Base-by-base conservation (phyloP, 1,140 invertebrate species). In the Chironomus striatipennis region DNA sequence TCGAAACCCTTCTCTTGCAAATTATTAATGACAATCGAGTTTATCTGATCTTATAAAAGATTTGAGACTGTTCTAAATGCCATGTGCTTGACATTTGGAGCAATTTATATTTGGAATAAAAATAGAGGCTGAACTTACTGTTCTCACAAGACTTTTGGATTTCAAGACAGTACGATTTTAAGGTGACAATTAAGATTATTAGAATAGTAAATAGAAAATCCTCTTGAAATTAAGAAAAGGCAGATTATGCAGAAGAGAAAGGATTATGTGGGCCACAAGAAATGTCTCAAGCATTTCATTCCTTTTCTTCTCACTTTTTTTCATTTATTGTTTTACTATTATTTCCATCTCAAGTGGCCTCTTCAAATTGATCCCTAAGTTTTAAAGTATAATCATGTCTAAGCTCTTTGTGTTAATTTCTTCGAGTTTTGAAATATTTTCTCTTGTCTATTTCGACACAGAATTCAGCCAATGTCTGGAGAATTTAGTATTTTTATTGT, bases 121-220 rank as follows among this genome's bases (percentile, higher is more conserved):
- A 34, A 34, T 34, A 34, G 24, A 34, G 24, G 24, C 24, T 34
- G 1, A 34, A 2, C 5, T 2, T 34, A 34, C 24, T 34, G 24
- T 70, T 70, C 65, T 70, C 65, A 70, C 20, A 70, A 17, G 18
- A 18, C 20, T 70, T 70, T 18, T 18, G 1, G n/a, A 9, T 10
- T 6, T 18, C 65, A 70, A 70, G n/a, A 70, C n/a, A 21, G 20
- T 18, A 10, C 17, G n/a, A 18, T 70, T 70, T 6, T 18, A 9
- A 70, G 65, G 65, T 70, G 65, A 70, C 65, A 70, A 70, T 70
- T 70, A 21, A 70, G 65, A 70, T 70, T 70, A 70, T 70, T 70
- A 9, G 0, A 8, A 70, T 20, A 2, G 20, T 70, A 70, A 70
- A 70, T 70, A 70, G 20, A 10, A 70, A 70, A 21, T 34, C 65